phyloP scores from a whole-genome alignment of 2,888 invertebrate genomes.

The Microctonus brassicae region DNA sequence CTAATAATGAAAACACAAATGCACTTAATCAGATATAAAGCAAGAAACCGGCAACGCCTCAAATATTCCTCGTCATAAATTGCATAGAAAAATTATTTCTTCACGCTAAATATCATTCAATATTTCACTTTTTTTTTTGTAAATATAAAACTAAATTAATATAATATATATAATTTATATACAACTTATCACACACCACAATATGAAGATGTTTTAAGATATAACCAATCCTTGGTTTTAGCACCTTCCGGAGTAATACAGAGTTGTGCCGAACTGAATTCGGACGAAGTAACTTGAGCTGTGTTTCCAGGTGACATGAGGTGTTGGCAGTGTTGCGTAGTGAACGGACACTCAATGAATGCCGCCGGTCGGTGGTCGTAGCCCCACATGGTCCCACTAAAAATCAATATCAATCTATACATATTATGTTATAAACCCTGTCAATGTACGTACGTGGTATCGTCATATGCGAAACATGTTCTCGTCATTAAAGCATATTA shows the following conservation, averaged over 20 bases:
- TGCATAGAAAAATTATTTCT: no score
- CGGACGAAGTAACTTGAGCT: conserved; percentile 8
- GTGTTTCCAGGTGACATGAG: conserved; percentile 40
- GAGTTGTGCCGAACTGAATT: conserved; percentile 32
- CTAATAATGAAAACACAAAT: no score
- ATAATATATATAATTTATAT: not conserved
- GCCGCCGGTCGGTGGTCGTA: conserved; percentile 41
- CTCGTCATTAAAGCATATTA: not conserved
- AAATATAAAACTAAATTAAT: no score
- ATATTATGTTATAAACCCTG: conserved; percentile 43
- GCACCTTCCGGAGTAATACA: conserved; percentile 10
- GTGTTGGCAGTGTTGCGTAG: conserved; percentile 41
- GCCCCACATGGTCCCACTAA: conserved; percentile 41
- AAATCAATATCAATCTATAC: conserved; percentile 61
- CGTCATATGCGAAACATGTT: not conserved
- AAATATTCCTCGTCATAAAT: no score
- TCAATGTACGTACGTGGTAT: conserved; percentile 12
- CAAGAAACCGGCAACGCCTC: no score
- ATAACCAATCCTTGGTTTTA: not conserved
- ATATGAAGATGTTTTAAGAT: not conserved
- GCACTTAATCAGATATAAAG: no score
- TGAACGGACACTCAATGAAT: conserved; percentile 42
- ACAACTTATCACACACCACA: not conserved
- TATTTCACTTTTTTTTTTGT: not conserved
- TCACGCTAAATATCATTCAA: not conserved